These are phyloP conservation scores for Nerophis lumbriciformis DNA, from an alignment of 2,113 vertebrate species.

Conservation along the genomic window DNA sequence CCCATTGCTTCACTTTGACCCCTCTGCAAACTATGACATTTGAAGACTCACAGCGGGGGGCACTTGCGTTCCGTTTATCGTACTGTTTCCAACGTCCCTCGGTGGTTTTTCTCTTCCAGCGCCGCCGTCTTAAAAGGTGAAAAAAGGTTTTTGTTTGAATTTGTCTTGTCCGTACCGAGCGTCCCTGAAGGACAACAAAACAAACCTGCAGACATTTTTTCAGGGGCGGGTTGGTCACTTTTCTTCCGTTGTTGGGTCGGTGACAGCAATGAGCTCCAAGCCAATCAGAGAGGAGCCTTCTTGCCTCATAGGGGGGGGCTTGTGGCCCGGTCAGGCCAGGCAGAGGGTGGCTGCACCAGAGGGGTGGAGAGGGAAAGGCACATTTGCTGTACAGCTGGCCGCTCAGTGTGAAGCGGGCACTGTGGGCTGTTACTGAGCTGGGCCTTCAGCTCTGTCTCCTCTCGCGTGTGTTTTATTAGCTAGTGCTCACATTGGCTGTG, in stretches of 20 bases:
- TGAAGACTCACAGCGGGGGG: slow-evolving; percentile 60
- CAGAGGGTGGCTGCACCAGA: slow-evolving; percentile 84
- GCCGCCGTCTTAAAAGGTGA: slow-evolving; percentile 48
- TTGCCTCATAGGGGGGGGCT: slow-evolving; percentile 86
- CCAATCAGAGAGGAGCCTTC: slow-evolving; percentile 89
- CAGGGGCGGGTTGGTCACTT: slow-evolving; percentile 81
- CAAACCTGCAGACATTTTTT: slow-evolving; percentile 21
- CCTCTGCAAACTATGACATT: slow-evolving; percentile 74
- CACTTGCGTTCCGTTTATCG: slow-evolving; percentile 65
- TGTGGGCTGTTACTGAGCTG: slow-evolving; percentile 92
- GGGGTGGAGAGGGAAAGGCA: slow-evolving; percentile 80
- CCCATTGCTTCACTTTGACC: slow-evolving; percentile 72
- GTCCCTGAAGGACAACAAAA: slow-evolving; percentile 63
- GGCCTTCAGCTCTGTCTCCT: slow-evolving; percentile 77
- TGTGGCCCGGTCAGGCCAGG: slow-evolving; percentile 88
- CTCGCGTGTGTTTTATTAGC: slow-evolving; percentile 24
- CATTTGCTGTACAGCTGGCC: slow-evolving; percentile 99
- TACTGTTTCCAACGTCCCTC: slow-evolving; percentile 67
- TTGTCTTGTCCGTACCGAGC: slow-evolving; percentile 36
- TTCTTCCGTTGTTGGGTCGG: slow-evolving; percentile 82
- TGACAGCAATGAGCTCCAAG: slow-evolving; percentile 89
- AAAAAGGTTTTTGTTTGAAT: slow-evolving; percentile 44
- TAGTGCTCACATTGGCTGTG: slow-evolving; percentile 31
- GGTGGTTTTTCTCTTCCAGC: slow-evolving; percentile 56
- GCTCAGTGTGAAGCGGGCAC: slow-evolving; percentile 97